These are phyloP conservation scores for Rhegmatorhina hoffmannsi DNA, from an alignment of 2,113 vertebrate species.

Conservation along the genomic window DNA sequence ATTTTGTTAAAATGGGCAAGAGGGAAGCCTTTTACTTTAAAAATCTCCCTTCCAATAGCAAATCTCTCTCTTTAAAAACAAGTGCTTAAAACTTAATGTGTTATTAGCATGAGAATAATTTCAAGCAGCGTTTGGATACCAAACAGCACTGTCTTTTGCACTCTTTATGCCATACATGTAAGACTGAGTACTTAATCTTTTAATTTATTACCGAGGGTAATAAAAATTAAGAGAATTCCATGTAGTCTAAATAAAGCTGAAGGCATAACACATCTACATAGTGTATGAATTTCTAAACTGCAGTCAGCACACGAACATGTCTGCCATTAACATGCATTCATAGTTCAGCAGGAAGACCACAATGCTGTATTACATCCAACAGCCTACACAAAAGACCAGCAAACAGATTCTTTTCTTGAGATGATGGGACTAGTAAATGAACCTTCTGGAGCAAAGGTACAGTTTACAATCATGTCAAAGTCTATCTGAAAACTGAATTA, in stretches of 20 bases:
- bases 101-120: background rate
- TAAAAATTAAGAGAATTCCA: background rate
- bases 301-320: background rate
- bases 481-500: slow-evolving; percentile 34
- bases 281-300: background rate
- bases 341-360: background rate
- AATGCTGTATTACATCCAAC: background rate
- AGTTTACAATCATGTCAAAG: slow-evolving; percentile 18
- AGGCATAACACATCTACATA: background rate
- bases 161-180: background rate
- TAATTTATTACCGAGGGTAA: background rate
- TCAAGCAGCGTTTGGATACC: background rate
- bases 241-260: background rate
- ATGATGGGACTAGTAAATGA: slow-evolving; percentile 16
- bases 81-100: background rate
- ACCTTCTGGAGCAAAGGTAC: slow-evolving; percentile 26
- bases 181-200: background rate
- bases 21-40: background rate
- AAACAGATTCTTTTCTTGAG: slow-evolving; percentile 33
- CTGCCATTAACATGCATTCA: background rate
- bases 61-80: background rate
- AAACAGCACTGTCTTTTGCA: background rate
- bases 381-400: slow-evolving; percentile 9
- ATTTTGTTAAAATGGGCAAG: background rate
- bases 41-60: background rate